Evolutionary conservation across 2,113 vertebrate species (phyloP), one percentile per base, ranked within the genome.

Genomic region (Pipa parva): DNA sequence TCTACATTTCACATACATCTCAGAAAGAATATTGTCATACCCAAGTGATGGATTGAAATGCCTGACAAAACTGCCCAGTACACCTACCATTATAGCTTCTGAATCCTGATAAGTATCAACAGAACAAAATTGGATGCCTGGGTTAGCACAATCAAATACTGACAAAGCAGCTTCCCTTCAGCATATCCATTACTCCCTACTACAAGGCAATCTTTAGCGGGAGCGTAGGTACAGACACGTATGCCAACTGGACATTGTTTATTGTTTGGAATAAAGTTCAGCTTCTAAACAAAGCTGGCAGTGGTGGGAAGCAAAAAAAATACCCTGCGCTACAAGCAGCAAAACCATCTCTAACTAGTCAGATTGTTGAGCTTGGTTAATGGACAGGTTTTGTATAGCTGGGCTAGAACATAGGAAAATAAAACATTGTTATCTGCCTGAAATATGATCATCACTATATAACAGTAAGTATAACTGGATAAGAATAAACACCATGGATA

Each of bases 71-170:
- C 56, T 59, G 65, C 27, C 65, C 56, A 50, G 46, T 28, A 39
- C 60, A 60, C 65, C 65, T 59, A 68, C 56, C 49, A 68, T 68
- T 51, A 59, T 51, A 68, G 56, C 56, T 39, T 24, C 2, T 51
- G 46, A 68, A 59, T 68, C 56, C 45, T 60, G 56, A 68, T 52
- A 42, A 59, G 56, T 68, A 68, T 68, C 56, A 59, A 60, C 65
- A 37, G 56, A 24, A 24, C 31, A 10, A 60, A 68, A 68, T 68
- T 59, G 65, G 57, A 68, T 68, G n/a, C 65, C 65, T 59, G 51
- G 45, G 24, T 18, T 15, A 46, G 24, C 24, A 50, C 55, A 59
- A 59, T 25, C 26, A 50, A 21, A 45, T 42, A 10, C 28, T 37
- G 46, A 68, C 56, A 60, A 68, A 46, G 46, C 46, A 29, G 60